Base-by-base conservation (phyloP, 1,140 invertebrate genomes). In the Schmidtea mediterranea region DNA sequence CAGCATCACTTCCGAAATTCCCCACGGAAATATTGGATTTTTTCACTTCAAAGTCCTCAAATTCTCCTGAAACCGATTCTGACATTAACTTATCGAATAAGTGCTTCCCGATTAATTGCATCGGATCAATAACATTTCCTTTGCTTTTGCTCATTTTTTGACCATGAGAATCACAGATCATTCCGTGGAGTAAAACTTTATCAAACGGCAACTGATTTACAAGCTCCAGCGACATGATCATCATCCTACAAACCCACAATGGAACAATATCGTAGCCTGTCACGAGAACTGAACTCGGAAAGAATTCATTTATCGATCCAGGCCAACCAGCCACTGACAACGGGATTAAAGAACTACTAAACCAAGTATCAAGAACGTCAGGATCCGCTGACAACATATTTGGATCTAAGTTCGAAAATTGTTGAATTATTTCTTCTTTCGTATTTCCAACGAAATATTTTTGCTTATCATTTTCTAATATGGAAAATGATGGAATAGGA, bases 291-390 rank as follows among this genome's bases (percentile, higher is more conserved):
- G n/a, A 10, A 23, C 9, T 15, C n/a, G 46, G 13, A 38, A 39
- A 43, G 3, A 15, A 13, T 38, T 9, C 3, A 18, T 37, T 18
- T 10, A 48, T 5, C 3, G 38, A 43, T 6, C 48, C n/a, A 10
- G 56, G 55, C 57, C 57, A 57, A 16, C 49, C 53, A 10, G 48
- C 53, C 0, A 54, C 52, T 23, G 62, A 56, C 36, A 68, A 63
- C 9, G 66, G 66, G 37, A 65, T 54, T 8, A 68, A 51, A n/a
- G 57, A 57, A 2, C 66, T 67, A 10, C 61, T 62, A 52, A 67
- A 68, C 66, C 66, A 68, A 0, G 66, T 68, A 51, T 68, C 66
- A 12, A 68, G 52, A 2, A 68, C 65, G 57, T 68, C 65, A 48
- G 58, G 55, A 59, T 67, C 65, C 5, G 2, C 3, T 6, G 12